Conservation (phyloP, 2,113 vertebrate genomes). For the Zingel zingel region DNA sequence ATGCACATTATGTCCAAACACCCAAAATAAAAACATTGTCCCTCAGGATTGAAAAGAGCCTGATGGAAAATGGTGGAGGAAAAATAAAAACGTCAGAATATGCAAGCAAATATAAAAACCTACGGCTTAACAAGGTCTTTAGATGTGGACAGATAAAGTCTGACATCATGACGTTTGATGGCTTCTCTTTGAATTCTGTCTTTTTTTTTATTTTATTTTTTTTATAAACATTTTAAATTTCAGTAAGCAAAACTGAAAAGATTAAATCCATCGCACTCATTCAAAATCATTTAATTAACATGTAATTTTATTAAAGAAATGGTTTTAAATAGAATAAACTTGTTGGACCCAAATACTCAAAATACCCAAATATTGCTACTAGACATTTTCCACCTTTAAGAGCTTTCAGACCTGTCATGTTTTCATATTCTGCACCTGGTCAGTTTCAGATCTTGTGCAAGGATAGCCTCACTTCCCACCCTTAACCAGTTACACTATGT, state of each 20-base stretch:
- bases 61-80: background rate
- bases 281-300: background rate
- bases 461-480: background rate
- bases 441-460: background rate
- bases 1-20: conserved; percentile 29
- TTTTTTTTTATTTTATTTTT: no score
- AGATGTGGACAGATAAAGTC: background rate
- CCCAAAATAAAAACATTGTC: background rate
- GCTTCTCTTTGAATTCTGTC: background rate
- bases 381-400: background rate
- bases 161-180: background rate
- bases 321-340: background rate
- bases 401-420: background rate
- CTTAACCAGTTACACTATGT: background rate
- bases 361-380: background rate
- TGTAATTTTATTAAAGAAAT: background rate
- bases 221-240: background rate
- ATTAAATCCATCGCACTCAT: no score
- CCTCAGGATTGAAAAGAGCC: background rate
- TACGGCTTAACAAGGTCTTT: background rate
- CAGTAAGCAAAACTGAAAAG: background rate
- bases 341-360: background rate
- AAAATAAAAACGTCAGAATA: background rate
- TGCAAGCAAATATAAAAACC: background rate
- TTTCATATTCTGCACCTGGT: background rate